A percentile compares a stretch with the other conserved stretches of the same genome.
Conservation (phyloP, 2,888 invertebrate species). For the Ophioninae sp. region DNA sequence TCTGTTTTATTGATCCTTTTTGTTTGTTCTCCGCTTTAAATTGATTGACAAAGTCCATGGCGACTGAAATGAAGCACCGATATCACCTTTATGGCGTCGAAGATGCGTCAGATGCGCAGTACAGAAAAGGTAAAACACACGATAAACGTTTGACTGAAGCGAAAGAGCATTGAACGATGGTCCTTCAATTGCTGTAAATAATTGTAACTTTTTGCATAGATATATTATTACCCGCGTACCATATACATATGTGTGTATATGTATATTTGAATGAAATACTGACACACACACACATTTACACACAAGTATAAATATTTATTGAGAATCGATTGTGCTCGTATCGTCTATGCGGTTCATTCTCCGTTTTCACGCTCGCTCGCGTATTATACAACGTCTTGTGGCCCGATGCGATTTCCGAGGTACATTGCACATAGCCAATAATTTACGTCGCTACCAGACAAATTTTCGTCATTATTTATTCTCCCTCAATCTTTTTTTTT, state of each 20-base stretch:
- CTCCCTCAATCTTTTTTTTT: not conserved
- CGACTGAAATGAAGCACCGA: constrained; percentile 82
- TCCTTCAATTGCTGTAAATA: constrained; percentile 63
- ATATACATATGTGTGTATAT: constrained; percentile 30
- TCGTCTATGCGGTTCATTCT: constrained; percentile 40
- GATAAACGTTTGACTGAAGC: constrained; percentile 62
- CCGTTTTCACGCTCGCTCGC: constrained; percentile 34
- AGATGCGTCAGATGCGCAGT: constrained; percentile 72
- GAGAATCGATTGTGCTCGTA: constrained; percentile 46
- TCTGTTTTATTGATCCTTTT: constrained; percentile 67
- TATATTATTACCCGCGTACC: constrained; percentile 34
- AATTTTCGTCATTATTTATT: not conserved
- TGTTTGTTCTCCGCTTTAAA: constrained; percentile 69
- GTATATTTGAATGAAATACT: constrained; percentile 7
- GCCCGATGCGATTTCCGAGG: constrained; percentile 22
- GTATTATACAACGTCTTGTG: constrained; percentile 21
- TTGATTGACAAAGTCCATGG: constrained; percentile 81
- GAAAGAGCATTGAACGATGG: constrained; percentile 49
- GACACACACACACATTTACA: constrained; percentile 11
- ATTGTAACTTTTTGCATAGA: constrained; percentile 62
- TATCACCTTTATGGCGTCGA: constrained; percentile 82
- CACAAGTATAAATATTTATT: constrained; percentile 54
- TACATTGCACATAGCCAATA: constrained; percentile 33
- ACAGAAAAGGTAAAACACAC: constrained; percentile 75
- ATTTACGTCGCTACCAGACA: not conserved